Percentiles rank a stretch among this genome's conserved stretches.
Evolutionary conservation across 2,113 vertebrate genomes (phyloP).

Genomic region (Laticauda laticaudata): DNA sequence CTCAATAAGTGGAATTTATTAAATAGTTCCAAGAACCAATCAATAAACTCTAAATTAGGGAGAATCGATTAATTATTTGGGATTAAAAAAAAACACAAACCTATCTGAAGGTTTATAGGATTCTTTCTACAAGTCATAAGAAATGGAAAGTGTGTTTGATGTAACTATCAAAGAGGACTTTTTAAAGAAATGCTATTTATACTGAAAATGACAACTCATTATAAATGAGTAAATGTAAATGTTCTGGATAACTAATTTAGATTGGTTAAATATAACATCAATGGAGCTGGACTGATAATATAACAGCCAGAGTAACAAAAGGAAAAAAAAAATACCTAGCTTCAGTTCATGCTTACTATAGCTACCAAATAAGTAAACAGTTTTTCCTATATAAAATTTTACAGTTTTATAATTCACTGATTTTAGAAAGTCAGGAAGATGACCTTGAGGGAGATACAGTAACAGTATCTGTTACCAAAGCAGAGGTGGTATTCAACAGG

Average conservation of each 20-base stretch:
- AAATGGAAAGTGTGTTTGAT: background rate
- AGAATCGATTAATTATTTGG: background rate
- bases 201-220: background rate
- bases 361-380: background rate
- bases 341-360: background rate
- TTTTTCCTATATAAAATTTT: conserved; percentile 16
- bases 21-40: background rate
- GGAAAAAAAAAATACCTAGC: background rate
- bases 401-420: background rate
- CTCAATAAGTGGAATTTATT: background rate
- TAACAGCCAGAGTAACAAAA: background rate
- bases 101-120: background rate
- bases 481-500: background rate
- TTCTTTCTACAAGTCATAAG: background rate
- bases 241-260: background rate
- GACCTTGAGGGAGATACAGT: background rate
- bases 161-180: background rate
- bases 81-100: too few relatives aligned
- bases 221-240: background rate
- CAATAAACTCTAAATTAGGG: background rate
- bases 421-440: background rate
- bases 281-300: background rate
- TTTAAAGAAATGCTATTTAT: background rate
- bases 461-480: background rate
- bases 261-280: background rate